Evolutionary conservation across 2,113 vertebrate species (phyloP).

Genomic region (Cyprinodon brontotheroides): DNA sequence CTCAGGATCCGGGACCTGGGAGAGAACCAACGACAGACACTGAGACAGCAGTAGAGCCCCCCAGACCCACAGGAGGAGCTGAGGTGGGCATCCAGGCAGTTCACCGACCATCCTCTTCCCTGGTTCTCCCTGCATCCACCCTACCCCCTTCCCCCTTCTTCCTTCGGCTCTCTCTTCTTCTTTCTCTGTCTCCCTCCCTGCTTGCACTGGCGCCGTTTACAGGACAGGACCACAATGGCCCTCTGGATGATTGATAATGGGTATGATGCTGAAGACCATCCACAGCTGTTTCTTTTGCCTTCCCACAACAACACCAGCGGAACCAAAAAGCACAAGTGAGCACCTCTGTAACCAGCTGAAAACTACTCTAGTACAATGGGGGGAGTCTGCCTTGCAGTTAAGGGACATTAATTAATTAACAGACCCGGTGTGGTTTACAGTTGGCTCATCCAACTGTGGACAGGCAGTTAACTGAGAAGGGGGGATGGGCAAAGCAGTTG

Average conservation of each 20-base stretch:
- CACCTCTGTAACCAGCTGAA: slow-evolving; percentile 37
- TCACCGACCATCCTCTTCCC: slow-evolving; percentile 73
- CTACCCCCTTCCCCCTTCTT: slow-evolving; percentile 45
- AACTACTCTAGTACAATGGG: slow-evolving; percentile 36
- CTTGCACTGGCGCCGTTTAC: slow-evolving; percentile 44
- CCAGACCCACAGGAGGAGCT: slow-evolving; percentile 64
- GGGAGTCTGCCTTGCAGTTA: slow-evolving; percentile 53
- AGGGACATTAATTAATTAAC: slow-evolving; percentile 83
- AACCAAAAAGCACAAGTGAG: slow-evolving; percentile 2
- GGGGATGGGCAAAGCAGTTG: slow-evolving; percentile 50
- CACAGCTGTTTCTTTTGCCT: slow-evolving; percentile 20
- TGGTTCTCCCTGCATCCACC: slow-evolving; percentile 55
- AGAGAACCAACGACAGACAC: slow-evolving; percentile 71
- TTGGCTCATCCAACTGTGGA: slow-evolving; percentile 53
- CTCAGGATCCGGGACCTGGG: slow-evolving; percentile 82
- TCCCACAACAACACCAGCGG: slow-evolving; percentile 15
- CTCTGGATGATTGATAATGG: slow-evolving; percentile 71
- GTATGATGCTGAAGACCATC: slow-evolving; percentile 46
- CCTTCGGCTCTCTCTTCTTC: slow-evolving; percentile 46
- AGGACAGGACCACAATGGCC: slow-evolving; percentile 71
- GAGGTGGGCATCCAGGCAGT: slow-evolving; percentile 61
- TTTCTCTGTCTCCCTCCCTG: slow-evolving; percentile 46
- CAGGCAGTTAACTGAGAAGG: slow-evolving; percentile 54
- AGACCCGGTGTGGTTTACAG: slow-evolving; percentile 82
- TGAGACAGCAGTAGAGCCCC: slow-evolving; percentile 75